Evolutionary conservation across 2,888 invertebrate species (phyloP).

Genomic region (Magallana nippona): DNA sequence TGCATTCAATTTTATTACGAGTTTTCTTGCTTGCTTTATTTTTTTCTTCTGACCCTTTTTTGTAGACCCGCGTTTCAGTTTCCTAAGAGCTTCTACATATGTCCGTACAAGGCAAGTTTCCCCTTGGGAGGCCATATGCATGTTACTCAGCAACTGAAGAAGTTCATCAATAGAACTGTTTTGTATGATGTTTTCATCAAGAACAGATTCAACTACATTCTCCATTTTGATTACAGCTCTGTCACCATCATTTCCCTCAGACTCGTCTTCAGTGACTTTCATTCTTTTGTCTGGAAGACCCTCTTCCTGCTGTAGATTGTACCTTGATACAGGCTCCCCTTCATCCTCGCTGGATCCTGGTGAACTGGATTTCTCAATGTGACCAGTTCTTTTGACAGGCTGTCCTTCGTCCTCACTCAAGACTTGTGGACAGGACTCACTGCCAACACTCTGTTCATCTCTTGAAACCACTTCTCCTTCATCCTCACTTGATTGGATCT

Average conservation of each 20-base stretch:
- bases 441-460: neutral
- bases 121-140: neutral
- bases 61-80: neutral
- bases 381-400: neutral
- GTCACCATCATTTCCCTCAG: neutral
- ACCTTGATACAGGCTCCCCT: neutral
- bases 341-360: neutral
- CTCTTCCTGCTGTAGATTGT: neutral
- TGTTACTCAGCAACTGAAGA: neutral
- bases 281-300: neutral
- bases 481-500: no score
- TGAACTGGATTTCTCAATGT: neutral
- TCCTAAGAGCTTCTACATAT: neutral
- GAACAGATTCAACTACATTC: neutral
- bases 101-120: neutral
- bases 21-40: neutral
- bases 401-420: neutral
- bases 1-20: neutral
- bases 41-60: conserved; percentile 7
- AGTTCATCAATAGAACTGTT: conserved; percentile 4
- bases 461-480: neutral
- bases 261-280: neutral
- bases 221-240: neutral
- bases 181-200: neutral
- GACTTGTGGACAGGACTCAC: neutral